These are phyloP conservation scores for Sardina pilchardus DNA, from an alignment of 2,113 vertebrate species.

Conservation along the genomic window DNA sequence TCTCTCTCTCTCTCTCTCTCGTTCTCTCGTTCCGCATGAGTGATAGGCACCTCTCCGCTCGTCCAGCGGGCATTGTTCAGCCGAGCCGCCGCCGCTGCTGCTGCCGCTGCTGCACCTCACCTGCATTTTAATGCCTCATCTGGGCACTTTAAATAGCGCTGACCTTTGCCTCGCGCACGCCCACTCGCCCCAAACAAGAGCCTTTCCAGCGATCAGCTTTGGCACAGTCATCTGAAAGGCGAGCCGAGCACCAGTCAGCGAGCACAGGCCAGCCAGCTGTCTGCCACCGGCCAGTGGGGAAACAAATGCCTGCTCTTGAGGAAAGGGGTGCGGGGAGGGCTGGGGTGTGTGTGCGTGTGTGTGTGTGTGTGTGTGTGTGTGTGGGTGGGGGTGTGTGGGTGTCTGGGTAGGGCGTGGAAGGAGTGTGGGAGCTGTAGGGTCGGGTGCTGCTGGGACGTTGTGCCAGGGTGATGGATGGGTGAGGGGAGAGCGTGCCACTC, in stretches of 20 bases:
- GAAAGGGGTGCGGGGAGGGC: not conserved
- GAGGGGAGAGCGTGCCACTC: not conserved
- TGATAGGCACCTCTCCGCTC: not conserved
- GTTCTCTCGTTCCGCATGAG: not conserved
- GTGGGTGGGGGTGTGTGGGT: not conserved
- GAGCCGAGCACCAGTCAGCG: not conserved
- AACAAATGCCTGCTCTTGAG: not conserved
- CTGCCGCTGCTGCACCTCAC: not conserved
- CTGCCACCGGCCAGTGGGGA: not conserved
- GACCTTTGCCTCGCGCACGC: not conserved
- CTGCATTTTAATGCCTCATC: conserved; percentile 11
- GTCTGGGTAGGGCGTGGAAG: not conserved
- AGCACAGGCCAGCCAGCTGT: conserved; percentile 17
- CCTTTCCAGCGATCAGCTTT: not conserved
- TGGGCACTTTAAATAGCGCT: not conserved
- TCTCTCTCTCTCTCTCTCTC: not conserved
- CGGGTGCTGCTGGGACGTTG: not conserved
- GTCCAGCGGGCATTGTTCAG: not conserved
- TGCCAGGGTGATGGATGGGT: not conserved
- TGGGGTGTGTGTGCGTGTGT: not conserved
- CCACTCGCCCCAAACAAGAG: not conserved
- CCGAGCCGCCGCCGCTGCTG: not conserved
- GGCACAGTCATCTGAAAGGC: conserved; percentile 1
- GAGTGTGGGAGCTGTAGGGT: not conserved
- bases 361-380: not conserved